Percentiles rank a stretch among this genome's conserved stretches.
These are phyloP conservation scores for Periophthalmus magnuspinnatus DNA, from an alignment of 2,797 vertebrate genomes.

Conservation along the genomic window DNA sequence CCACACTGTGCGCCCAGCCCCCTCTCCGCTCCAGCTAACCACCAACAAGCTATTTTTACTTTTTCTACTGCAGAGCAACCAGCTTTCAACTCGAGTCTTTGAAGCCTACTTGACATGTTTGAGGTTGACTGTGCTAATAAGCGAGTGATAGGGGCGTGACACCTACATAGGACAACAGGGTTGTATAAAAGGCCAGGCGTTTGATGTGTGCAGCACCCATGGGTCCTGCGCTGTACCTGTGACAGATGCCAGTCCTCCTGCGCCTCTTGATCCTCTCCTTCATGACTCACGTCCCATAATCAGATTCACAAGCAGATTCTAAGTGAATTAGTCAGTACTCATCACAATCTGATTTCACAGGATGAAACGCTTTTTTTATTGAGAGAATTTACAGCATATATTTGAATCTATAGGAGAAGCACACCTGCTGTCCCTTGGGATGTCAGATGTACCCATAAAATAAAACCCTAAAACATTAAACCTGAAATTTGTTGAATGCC, in stretches of 20 bases:
- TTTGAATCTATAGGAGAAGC: slow-evolving; percentile 19
- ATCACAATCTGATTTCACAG: slow-evolving; percentile 41
- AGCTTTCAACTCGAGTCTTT: slow-evolving; percentile 40
- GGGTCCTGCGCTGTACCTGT: slow-evolving; percentile 30
- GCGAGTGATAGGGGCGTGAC: slow-evolving; percentile 30
- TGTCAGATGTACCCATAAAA: neutral
- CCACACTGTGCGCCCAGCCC: slow-evolving; percentile 21
- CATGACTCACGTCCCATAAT: slow-evolving; percentile 51
- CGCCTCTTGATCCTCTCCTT: slow-evolving; percentile 28
- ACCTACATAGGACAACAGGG: slow-evolving; percentile 33
- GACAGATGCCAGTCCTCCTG: slow-evolving; percentile 39
- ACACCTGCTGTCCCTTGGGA: slow-evolving; percentile 35
- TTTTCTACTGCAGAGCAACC: slow-evolving; percentile 18
- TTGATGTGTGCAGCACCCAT: slow-evolving; percentile 24
- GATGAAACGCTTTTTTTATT: slow-evolving; percentile 49
- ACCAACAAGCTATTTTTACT: slow-evolving; percentile 29
- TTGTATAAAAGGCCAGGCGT: slow-evolving; percentile 35
- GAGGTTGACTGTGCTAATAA: slow-evolving; percentile 36
- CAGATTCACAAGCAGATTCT: slow-evolving; percentile 41
- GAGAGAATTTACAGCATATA: slow-evolving; percentile 41
- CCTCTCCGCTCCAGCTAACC: slow-evolving; percentile 7
- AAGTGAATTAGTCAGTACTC: slow-evolving; percentile 61
- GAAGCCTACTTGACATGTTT: slow-evolving; percentile 42
- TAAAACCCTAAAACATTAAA: neutral
- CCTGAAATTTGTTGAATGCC: neutral